Percentiles rank a stretch among this genome's conserved stretches.
Conservation (phyloP, 2,797 vertebrate genomes). For the Fistularia tabacaria region DNA sequence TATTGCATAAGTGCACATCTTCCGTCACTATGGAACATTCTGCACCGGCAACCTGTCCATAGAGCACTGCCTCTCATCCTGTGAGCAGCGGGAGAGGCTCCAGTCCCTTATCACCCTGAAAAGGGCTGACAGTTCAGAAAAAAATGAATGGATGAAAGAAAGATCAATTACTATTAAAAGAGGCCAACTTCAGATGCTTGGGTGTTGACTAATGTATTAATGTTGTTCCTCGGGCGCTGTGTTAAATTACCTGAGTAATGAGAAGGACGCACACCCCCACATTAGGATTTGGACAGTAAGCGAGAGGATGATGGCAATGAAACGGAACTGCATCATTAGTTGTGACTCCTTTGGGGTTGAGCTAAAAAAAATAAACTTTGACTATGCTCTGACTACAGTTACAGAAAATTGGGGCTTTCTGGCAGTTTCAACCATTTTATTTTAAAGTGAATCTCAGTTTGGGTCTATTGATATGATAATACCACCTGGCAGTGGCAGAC, state of each 20-base stretch:
- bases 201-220: conserved; percentile 43
- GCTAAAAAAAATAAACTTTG: conserved; percentile 29
- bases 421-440: conserved; percentile 53
- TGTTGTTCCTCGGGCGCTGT: conserved; percentile 10
- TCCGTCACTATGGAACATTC: too few relatives aligned
- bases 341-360: conserved; percentile 31
- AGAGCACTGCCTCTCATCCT: too few relatives aligned
- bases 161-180: conserved; percentile 15
- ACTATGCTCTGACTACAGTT: conserved; percentile 21
- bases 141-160: conserved; percentile 10
- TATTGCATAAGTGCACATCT: too few relatives aligned
- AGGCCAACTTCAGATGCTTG: conserved; percentile 18
- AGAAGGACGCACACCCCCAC: conserved; percentile 22
- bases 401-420: conserved; percentile 46
- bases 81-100: too few relatives aligned
- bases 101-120: too few relatives aligned
- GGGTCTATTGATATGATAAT: conserved; percentile 28
- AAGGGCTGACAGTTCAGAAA: background rate
- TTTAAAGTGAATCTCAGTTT: conserved; percentile 31
- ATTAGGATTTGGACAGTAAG: conserved; percentile 21
- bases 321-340: conserved; percentile 23
- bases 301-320: conserved; percentile 29
- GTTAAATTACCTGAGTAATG: conserved; percentile 55
- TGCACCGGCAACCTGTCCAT: too few relatives aligned
- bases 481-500: conserved; percentile 20